Conservation (phyloP, 2,888 invertebrate species). For the Drosophila incognita region DNA sequence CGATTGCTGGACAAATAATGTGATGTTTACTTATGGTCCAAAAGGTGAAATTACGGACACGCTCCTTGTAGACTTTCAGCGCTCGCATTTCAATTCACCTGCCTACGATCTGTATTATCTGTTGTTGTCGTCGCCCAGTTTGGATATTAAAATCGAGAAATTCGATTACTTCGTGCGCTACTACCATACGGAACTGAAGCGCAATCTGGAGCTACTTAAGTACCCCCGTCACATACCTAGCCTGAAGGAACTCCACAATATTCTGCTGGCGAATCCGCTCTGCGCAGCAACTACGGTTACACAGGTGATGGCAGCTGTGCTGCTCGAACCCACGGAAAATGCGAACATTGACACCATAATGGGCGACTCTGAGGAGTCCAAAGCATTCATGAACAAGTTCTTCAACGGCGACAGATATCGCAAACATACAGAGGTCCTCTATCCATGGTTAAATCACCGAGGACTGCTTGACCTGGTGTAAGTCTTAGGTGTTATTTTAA, state of each 20-base stretch:
- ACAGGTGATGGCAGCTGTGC: constrained; percentile 50
- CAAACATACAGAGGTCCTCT: constrained; percentile 62
- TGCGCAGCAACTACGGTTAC: constrained; percentile 44
- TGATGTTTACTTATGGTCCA: constrained; percentile 73
- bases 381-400: constrained; percentile 41
- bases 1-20: constrained; percentile 82
- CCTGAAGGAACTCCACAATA: constrained; percentile 44
- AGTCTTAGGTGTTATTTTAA: too few species aligned
- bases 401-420: constrained; percentile 57
- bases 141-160: constrained; percentile 76
- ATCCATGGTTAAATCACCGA: constrained; percentile 70
- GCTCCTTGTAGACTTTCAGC: constrained; percentile 75
- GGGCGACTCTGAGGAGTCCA: constrained; percentile 25
- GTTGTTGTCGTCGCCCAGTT: constrained; percentile 75
- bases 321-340: constrained; percentile 66
- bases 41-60: constrained; percentile 62
- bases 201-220: constrained; percentile 65
- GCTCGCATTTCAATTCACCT: constrained; percentile 71
- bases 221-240: constrained; percentile 68
- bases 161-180: constrained; percentile 82
- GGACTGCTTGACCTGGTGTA: constrained; percentile 55
- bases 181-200: constrained; percentile 73
- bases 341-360: constrained; percentile 64
- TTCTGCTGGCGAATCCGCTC: constrained; percentile 17
- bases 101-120: constrained; percentile 77